A percentile compares a stretch with the other conserved stretches of the same genome.
Conservation (phyloP, 2,113 vertebrate species). For the Spea multiplicata region DNA sequence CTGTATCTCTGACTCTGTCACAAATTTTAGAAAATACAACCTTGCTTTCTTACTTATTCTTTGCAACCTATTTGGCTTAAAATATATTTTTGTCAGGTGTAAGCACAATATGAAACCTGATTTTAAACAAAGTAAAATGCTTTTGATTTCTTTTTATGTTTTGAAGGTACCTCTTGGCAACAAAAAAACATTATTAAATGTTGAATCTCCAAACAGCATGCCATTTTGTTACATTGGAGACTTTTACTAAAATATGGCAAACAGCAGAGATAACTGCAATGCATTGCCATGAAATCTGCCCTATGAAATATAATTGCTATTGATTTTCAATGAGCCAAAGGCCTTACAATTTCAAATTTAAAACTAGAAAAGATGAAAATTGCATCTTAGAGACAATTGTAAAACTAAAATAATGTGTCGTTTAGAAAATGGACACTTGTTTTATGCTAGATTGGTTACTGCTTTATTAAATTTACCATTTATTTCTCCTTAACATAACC, state of each 20-base stretch:
- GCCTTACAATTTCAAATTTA: constrained; percentile 35
- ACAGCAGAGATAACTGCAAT: constrained; percentile 1
- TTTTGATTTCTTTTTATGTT: background rate
- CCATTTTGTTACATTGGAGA: background rate
- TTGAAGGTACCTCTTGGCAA: background rate
- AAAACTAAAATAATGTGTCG: constrained; percentile 20
- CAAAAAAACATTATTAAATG: background rate
- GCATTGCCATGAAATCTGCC: background rate
- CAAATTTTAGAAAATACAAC: too few relatives aligned
- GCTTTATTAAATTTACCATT: background rate
- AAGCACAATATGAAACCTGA: background rate
- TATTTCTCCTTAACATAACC: background rate
- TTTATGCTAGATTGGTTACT: constrained; percentile 1
- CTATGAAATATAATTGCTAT: constrained; percentile 36
- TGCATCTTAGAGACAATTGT: constrained; percentile 12
- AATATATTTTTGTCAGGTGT: background rate
- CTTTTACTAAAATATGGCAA: background rate
- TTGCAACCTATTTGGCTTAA: too few relatives aligned
- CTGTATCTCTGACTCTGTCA: too few relatives aligned
- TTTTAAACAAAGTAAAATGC: background rate
- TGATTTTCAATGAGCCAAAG: constrained; percentile 28
- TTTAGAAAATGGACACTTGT: constrained; percentile 17
- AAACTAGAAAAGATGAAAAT: constrained; percentile 35
- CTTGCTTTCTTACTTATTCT: too few relatives aligned
- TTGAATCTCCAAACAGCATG: background rate